Base-by-base conservation (phyloP, 2,113 vertebrate species). In the Rissa tridactyla region DNA sequence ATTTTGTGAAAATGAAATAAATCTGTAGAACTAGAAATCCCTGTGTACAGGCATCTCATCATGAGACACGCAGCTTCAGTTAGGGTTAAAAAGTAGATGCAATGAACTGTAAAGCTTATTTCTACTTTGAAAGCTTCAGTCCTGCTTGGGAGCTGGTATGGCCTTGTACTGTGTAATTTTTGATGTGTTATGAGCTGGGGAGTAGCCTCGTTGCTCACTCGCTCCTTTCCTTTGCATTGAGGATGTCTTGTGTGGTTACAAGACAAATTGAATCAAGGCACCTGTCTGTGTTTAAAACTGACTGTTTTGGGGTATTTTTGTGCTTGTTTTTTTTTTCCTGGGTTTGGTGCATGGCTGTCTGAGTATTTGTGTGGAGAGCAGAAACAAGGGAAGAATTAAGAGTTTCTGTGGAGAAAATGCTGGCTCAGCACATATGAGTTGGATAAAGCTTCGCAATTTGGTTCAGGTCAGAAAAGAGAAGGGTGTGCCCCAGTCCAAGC, bases 41-140 rank as follows among this genome's bases (percentile, higher is more conserved):
- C 2, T 36, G 0, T 3, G 14, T 32, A 7, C 4, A 6, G 23
- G 6, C 5, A 5, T 25, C 18, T 54, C 34, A 4, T 52, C 4
- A 0, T 2, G 6, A 76, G 17, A 38, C 8, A 1, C 3, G 6
- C 17, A 7, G 7, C 40, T 72, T 85, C n/a, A 23, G 1, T 51
- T 66, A 47, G 6, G 27, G 10, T 84, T 88, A 30, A 60, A 79
- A 66, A 57, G 13, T 26, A 62, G 40, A 7, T 25, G n/a, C 3
- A 13, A 0, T 11, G 13, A 69, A 4, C 15, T 54, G 9, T 8
- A 25, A 75, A 62, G 49, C 14, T 89, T 40, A 23, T 36, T 77
- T 27, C 26, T 65, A 2, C 27, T 82, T 61, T 16, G 81, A 49
- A 69, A 54, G 36, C 8, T 21, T 62, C 27, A 34, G 19, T 5